Conservation (phyloP, 2,113 vertebrate genomes). For the Prochilodus magdalenae region DNA sequence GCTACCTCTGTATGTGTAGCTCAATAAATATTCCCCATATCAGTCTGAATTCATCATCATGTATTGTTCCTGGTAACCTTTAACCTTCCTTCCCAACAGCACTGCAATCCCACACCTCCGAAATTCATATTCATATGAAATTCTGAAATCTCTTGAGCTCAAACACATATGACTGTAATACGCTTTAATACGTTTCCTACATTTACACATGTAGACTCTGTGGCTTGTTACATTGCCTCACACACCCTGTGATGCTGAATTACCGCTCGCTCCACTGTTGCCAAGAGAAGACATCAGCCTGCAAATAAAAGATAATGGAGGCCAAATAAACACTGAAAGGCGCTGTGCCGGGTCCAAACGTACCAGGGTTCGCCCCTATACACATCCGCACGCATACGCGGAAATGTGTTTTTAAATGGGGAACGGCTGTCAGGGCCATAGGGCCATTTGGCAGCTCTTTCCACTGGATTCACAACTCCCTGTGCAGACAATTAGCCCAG, state of each 20-base stretch:
- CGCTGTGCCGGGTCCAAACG: constrained; percentile 52
- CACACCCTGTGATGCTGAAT: constrained; percentile 44
- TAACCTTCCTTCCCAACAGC: no score
- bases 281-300: constrained; percentile 61
- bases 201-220: constrained; percentile 1
- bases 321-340: constrained; percentile 61
- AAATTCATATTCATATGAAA: no score
- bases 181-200: no score
- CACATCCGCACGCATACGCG: constrained; percentile 28
- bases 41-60: no score
- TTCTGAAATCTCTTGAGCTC: no score
- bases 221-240: constrained; percentile 33
- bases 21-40: no score
- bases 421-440: constrained; percentile 51
- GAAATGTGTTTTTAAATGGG: constrained; percentile 60
- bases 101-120: no score
- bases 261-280: constrained; percentile 45
- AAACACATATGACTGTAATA: no score
- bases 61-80: no score
- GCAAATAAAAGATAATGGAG: constrained; percentile 68
- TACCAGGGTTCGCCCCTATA: constrained; percentile 21
- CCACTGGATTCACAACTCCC: constrained; percentile 42
- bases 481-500: constrained; percentile 56
- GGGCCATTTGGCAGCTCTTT: constrained; percentile 53
- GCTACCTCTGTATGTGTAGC: no score